These are phyloP conservation scores for Candoia aspera DNA, from an alignment of 2,113 vertebrate species.

Conservation along the genomic window DNA sequence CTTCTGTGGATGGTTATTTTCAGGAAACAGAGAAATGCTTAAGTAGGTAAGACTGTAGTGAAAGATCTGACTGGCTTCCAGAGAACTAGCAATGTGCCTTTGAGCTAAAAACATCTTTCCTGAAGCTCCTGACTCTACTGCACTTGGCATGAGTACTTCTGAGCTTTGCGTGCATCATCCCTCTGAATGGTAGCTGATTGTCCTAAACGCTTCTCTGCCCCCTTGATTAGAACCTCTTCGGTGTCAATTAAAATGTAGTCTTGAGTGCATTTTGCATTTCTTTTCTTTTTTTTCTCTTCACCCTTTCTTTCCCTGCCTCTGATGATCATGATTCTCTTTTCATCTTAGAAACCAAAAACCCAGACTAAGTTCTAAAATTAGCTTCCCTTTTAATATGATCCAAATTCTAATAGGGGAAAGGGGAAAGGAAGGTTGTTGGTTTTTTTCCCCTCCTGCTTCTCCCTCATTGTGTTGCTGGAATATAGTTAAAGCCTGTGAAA, in stretches of 20 bases:
- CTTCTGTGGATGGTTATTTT: neutral
- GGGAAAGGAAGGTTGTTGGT: neutral
- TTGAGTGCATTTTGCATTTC: slow-evolving; percentile 7
- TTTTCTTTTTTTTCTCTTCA: neutral
- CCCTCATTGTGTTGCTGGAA: neutral
- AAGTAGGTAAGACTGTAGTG: neutral
- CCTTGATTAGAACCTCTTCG: slow-evolving; percentile 25
- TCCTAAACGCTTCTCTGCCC: slow-evolving; percentile 28
- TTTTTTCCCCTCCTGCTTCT: neutral
- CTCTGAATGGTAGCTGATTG: slow-evolving; percentile 30
- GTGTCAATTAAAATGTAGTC: slow-evolving; percentile 32
- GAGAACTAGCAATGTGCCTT: neutral
- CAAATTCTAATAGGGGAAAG: neutral
- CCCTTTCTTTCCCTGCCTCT: slow-evolving; percentile 14
- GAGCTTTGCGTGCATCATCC: neutral
- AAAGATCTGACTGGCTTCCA: too few species aligned
- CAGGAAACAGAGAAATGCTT: neutral
- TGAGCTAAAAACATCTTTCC: neutral
- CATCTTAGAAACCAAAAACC: slow-evolving; percentile 17
- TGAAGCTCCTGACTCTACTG: neutral
- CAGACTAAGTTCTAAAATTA: slow-evolving; percentile 18
- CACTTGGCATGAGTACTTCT: slow-evolving; percentile 19
- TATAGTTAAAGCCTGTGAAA: slow-evolving; percentile 1
- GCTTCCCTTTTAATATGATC: slow-evolving; percentile 22
- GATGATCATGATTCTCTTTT: slow-evolving; percentile 26